Evolutionary conservation across 2,888 invertebrate species (phyloP).

Genomic region (Noctuana brunneofusca): DNA sequence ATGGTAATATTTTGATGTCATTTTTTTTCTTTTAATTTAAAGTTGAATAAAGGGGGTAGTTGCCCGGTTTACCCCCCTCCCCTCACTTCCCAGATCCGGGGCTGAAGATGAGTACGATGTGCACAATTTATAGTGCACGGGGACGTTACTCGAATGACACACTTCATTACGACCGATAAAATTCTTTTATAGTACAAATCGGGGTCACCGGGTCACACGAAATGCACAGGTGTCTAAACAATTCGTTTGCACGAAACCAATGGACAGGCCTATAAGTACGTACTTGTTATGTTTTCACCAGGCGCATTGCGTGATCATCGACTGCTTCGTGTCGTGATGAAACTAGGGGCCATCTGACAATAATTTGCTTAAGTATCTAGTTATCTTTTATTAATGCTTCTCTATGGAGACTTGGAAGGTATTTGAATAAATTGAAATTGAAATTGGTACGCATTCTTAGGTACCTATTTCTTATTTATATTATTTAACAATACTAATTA

Average conservation of each 20-base stretch:
- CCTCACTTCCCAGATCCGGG: no score
- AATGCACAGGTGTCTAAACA: conserved; percentile 12
- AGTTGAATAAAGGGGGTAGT: no score
- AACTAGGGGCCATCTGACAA: not conserved
- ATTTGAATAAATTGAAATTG: no score
- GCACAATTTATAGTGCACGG: not conserved
- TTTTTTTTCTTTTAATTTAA: no score
- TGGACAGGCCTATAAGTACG: not conserved
- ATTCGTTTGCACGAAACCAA: not conserved
- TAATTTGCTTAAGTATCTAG: no score
- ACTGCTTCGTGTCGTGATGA: not conserved
- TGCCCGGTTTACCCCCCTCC: no score
- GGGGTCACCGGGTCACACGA: conserved; percentile 17
- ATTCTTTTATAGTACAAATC: conserved; percentile 7
- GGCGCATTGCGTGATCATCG: not conserved
- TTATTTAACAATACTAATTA: no score
- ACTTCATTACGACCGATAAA: not conserved
- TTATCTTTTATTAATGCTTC: no score
- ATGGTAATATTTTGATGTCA: no score
- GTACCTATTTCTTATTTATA: no score
- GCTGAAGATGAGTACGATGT: not conserved
- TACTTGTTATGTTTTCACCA: not conserved
- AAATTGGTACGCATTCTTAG: no score
- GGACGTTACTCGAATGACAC: not conserved
- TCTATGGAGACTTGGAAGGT: no score